phyloP scores from a whole-genome alignment of 2,888 invertebrate genomes.

The Drosophila melanocephala region DNA sequence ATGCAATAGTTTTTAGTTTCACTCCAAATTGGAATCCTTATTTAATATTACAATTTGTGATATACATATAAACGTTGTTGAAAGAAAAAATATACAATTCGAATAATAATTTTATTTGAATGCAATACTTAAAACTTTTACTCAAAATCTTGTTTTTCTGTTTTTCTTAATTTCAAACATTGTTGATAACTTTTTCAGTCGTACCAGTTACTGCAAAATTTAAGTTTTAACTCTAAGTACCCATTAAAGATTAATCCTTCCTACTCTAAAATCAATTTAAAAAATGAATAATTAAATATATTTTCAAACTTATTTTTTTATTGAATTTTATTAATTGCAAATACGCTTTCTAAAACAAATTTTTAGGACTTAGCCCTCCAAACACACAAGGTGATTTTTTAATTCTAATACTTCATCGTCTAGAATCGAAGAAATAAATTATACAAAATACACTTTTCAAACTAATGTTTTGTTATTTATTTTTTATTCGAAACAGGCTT shows the following conservation, averaged over 20 bases:
- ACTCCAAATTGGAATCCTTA: neutral
- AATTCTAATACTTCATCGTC: neutral
- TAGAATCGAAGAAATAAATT: neutral
- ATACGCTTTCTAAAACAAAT: neutral
- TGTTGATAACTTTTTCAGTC: neutral
- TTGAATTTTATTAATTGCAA: neutral
- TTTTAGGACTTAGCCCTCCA: neutral
- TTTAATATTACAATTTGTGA: neutral
- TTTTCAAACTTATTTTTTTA: neutral
- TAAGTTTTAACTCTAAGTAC: neutral
- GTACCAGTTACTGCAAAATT: neutral
- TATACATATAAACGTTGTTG: neutral
- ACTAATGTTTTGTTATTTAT: neutral
- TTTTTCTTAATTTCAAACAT: neutral
- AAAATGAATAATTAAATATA: neutral
- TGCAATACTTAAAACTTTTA: neutral
- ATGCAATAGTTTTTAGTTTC: neutral
- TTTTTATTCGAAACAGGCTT: neutral
- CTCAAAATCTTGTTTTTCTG: neutral
- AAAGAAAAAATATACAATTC: neutral
- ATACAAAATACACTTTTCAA: neutral
- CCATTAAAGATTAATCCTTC: neutral
- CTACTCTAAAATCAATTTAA: neutral
- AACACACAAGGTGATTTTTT: neutral
- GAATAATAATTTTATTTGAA: neutral